Percentiles rank a stretch among this genome's conserved stretches.
phyloP scores from a whole-genome alignment of 2,113 vertebrate genomes.

The Myiopsitta monachus region DNA sequence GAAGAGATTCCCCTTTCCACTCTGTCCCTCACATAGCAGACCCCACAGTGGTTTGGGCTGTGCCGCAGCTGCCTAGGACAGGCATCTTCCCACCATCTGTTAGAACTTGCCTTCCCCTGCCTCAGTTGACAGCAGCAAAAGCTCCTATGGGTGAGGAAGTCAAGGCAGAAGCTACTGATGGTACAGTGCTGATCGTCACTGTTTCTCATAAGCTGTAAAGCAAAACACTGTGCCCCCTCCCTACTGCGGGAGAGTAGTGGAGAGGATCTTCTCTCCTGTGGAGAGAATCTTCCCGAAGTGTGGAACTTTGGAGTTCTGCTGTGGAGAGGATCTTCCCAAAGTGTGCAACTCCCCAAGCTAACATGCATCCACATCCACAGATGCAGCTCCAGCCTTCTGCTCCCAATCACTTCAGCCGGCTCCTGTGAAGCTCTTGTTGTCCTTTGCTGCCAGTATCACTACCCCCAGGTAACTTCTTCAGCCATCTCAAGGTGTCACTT shows the following conservation, averaged over 20 bases:
- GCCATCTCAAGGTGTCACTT: not conserved
- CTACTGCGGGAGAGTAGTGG: too few species aligned
- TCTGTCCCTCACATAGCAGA: rapidly evolving
- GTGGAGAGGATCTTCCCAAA: not conserved
- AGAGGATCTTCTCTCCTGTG: too few species aligned
- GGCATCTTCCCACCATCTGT: not conserved
- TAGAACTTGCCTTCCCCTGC: not conserved
- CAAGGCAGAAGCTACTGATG: not conserved
- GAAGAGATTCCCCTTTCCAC: not conserved
- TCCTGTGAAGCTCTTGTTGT: not conserved
- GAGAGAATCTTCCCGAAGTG: too few species aligned
- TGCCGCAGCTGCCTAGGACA: not conserved
- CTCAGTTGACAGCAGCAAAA: not conserved
- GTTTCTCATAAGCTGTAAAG: not conserved
- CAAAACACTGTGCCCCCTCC: not conserved
- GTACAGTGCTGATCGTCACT: not conserved
- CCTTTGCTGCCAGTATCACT: not conserved
- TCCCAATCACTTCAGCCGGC: not conserved
- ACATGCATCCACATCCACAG: rapidly evolving
- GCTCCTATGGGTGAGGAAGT: not conserved
- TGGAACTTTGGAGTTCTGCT: too few species aligned
- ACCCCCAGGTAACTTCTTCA: not conserved
- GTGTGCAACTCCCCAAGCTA: too few species aligned
- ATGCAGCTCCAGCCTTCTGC: not conserved
- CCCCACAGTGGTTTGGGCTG: rapidly evolving